A percentile compares a stretch with the other conserved stretches of the same genome.
Conservation (phyloP, 2,113 vertebrate genomes). For the Hemibates koningsi region DNA sequence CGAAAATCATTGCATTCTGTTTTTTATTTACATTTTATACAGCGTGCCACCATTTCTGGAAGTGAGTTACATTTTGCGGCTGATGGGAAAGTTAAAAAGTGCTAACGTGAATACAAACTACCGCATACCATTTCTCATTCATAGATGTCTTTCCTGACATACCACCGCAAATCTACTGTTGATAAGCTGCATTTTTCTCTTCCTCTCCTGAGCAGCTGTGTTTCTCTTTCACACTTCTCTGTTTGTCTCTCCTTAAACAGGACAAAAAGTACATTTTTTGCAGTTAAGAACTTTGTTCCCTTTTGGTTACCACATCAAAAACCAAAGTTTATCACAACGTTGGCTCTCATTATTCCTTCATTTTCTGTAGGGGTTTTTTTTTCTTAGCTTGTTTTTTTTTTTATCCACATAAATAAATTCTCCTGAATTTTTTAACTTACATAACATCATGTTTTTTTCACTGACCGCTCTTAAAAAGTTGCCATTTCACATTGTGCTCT, state of each 20-base stretch:
- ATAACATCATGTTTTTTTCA: background rate
- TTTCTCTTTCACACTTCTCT: background rate
- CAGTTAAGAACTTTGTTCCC: background rate
- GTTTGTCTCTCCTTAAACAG: background rate
- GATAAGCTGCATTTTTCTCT: background rate
- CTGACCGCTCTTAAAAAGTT: background rate
- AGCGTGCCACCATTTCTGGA: background rate
- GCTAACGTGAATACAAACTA: background rate
- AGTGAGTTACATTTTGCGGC: background rate
- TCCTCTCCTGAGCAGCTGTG: background rate
- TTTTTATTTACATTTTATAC: background rate
- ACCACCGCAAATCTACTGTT: background rate
- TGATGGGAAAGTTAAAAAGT: background rate
- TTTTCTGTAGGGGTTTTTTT: background rate
- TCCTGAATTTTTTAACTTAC: background rate
- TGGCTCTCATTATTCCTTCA: background rate
- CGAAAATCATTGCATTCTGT: background rate
- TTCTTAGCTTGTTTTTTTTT: background rate
- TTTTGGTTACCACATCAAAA: background rate
- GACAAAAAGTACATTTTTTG: background rate
- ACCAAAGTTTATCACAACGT: background rate
- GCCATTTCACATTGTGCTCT: background rate
- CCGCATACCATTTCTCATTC: background rate
- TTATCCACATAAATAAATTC: background rate
- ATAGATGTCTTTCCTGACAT: background rate